These are phyloP conservation scores for Flexamia atlantica DNA, from an alignment of 2,888 invertebrate species.

Conservation along the genomic window DNA sequence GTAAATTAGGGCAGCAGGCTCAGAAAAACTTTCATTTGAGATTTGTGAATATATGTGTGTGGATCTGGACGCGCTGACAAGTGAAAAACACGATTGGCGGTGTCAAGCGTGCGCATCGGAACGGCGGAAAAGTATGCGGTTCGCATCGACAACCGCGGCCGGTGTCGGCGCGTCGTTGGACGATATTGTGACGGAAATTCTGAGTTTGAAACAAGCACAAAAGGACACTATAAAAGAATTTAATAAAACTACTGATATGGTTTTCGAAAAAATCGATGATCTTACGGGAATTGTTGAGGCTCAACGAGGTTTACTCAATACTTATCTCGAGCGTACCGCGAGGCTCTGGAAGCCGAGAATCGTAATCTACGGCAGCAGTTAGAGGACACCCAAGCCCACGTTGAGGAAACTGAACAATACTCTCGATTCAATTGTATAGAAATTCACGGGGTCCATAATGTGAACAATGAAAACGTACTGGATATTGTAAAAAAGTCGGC, in stretches of 20 bases:
- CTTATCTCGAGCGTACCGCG: not conserved
- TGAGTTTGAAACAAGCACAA: constrained; percentile 3
- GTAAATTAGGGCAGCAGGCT: not conserved
- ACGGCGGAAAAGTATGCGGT: constrained; percentile 18
- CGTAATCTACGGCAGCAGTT: no score
- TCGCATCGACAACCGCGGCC: not conserved
- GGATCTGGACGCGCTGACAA: not conserved
- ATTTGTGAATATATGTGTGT: constrained; percentile 11
- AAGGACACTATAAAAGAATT: constrained; percentile 21
- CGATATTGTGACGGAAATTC: not conserved
- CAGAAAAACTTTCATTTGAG: not conserved
- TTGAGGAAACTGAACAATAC: no score
- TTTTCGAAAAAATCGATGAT: constrained; percentile 26
- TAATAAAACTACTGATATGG: not conserved
- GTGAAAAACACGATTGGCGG: not conserved
- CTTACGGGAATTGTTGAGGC: not conserved
- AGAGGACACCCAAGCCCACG: no score
- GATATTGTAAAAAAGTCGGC: no score
- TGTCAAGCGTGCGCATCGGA: not conserved
- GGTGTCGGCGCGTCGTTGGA: constrained; percentile 18
- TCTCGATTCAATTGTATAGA: no score
- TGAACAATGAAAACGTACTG: no score
- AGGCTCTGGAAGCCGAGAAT: no score
- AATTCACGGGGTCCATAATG: no score
- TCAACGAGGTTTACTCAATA: not conserved